phyloP scores from a whole-genome alignment of 2,888 invertebrate species.

The Eremobia ochroleuca region DNA sequence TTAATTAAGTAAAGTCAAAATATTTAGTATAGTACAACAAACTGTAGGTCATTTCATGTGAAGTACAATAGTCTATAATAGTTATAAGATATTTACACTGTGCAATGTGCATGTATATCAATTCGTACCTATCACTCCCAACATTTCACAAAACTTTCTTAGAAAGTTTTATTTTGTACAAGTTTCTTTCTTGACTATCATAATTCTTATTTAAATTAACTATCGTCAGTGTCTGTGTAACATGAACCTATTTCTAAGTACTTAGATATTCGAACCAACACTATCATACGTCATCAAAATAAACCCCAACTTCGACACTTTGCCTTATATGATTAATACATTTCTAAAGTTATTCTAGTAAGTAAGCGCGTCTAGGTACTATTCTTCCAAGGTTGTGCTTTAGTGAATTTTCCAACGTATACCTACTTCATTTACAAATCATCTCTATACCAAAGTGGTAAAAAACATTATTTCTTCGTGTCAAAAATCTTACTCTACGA shows the following conservation, averaged over 20 bases:
- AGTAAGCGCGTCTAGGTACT: slow-evolving; percentile 89
- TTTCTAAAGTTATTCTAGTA: slow-evolving; percentile 87
- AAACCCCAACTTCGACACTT: slow-evolving; percentile 89
- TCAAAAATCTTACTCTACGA: slow-evolving; percentile 75
- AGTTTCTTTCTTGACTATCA: slow-evolving; percentile 41
- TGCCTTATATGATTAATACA: slow-evolving; percentile 88
- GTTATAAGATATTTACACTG: slow-evolving; percentile 50
- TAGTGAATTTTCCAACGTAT: slow-evolving; percentile 87
- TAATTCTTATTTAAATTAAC: slow-evolving; percentile 27
- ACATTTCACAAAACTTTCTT: slow-evolving; percentile 50
- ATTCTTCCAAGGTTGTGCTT: slow-evolving; percentile 91
- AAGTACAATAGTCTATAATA: slow-evolving; percentile 66
- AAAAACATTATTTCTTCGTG: slow-evolving; percentile 75
- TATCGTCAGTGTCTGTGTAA: slow-evolving; percentile 56
- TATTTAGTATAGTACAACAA: slow-evolving; percentile 60
- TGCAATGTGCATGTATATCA: slow-evolving; percentile 60
- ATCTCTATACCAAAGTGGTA: slow-evolving; percentile 73
- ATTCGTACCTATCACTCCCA: slow-evolving; percentile 58
- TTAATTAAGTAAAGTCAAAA: slow-evolving; percentile 58
- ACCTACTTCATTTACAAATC: slow-evolving; percentile 77
- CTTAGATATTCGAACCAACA: slow-evolving; percentile 66
- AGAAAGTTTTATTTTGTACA: slow-evolving; percentile 50
- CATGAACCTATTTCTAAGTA: slow-evolving; percentile 61
- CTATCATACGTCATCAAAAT: slow-evolving; percentile 78
- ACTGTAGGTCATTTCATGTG: slow-evolving; percentile 62